A percentile compares a stretch with the other conserved stretches of the same genome.
phyloP scores from a whole-genome alignment of 2,113 vertebrate species.

The Pteruthius melanotis region DNA sequence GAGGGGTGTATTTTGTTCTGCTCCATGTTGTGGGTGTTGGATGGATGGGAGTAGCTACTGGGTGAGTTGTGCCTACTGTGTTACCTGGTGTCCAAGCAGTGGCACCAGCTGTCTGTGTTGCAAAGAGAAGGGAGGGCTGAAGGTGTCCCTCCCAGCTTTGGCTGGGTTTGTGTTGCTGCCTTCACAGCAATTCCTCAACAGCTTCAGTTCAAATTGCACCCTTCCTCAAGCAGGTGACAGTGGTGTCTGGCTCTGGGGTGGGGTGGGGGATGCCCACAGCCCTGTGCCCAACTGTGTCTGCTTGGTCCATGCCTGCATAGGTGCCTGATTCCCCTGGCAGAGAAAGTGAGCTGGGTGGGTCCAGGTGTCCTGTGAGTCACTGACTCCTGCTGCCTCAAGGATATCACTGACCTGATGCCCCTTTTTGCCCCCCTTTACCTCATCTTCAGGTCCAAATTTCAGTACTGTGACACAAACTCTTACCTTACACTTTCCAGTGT shows the following conservation, averaged over 20 bases:
- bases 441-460: background rate
- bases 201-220: background rate
- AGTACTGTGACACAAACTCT: too few relatives aligned
- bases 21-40: fast-evolving
- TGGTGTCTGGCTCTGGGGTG: background rate
- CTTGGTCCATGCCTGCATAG: background rate
- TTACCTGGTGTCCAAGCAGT: background rate
- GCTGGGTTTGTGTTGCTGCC: background rate
- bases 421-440: background rate
- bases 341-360: fast-evolving
- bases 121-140: background rate
- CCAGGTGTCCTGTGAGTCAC: background rate
- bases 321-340: background rate
- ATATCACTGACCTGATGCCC: background rate
- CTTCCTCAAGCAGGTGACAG: background rate
- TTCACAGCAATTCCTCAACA: background rate
- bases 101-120: too few relatives aligned
- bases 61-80: background rate
- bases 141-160: background rate
- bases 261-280: fast-evolving
- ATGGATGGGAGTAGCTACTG: background rate
- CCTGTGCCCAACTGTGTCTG: fast-evolving
- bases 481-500: background rate
- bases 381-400: background rate
- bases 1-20: background rate